Evolutionary conservation across 2,888 invertebrate genomes (phyloP).

Genomic region (Nebria salina): DNA sequence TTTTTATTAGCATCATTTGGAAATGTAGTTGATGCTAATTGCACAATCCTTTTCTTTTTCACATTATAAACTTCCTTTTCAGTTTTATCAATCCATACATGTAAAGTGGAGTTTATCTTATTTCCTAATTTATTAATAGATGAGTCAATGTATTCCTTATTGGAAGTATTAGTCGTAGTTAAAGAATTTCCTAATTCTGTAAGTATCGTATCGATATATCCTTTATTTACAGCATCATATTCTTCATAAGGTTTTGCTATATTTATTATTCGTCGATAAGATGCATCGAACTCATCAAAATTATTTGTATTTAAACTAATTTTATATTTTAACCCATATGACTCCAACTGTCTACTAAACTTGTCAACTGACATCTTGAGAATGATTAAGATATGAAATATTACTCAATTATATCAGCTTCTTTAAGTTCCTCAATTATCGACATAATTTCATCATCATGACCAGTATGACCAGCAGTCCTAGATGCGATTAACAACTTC

Average conservation of each 20-base stretch:
- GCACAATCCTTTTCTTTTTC: not conserved
- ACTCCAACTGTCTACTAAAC: not conserved
- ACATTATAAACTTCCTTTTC: not conserved
- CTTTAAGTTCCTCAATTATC: constrained; percentile 52
- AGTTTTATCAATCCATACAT: not conserved
- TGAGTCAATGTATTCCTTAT: too few species aligned
- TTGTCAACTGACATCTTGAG: constrained; percentile 14
- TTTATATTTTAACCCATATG: not conserved
- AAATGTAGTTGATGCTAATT: not conserved
- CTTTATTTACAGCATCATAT: constrained; percentile 23
- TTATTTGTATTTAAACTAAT: constrained; percentile 4
- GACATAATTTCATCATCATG: constrained; percentile 55
- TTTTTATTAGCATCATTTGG: not conserved
- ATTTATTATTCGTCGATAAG: not conserved
- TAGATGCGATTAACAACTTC: too few species aligned
- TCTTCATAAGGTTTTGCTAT: not conserved
- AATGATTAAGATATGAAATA: constrained; percentile 47
- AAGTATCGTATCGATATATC: constrained; percentile 4
- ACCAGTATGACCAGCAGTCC: too few species aligned
- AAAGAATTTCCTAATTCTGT: too few species aligned
- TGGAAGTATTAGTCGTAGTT: too few species aligned
- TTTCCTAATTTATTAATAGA: constrained; percentile 4
- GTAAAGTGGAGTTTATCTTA: not conserved
- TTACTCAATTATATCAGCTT: constrained; percentile 48
- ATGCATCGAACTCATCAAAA: constrained; percentile 10